Evolutionary conservation across 2,113 vertebrate species (phyloP).

Genomic region (Leptosomus discolor): DNA sequence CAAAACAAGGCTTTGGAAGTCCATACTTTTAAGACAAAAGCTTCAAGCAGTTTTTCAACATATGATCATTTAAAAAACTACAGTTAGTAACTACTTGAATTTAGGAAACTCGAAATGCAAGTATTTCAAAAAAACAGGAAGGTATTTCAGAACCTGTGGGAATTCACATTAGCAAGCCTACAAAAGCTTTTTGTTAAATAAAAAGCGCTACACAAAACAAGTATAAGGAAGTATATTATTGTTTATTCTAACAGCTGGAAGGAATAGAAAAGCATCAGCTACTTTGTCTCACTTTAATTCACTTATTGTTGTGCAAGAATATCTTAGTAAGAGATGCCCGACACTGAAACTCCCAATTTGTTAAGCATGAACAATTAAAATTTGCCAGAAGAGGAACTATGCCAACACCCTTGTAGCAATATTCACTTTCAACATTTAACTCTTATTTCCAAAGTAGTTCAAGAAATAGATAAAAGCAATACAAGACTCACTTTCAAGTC

Average conservation of each 20-base stretch:
- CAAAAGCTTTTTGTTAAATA: background rate
- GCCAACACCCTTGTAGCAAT: background rate
- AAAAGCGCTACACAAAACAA: background rate
- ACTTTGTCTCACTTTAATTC: slow-evolving; percentile 10
- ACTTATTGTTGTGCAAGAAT: slow-evolving; percentile 18
- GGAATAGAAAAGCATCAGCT: background rate
- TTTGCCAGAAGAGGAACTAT: background rate
- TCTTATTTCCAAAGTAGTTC: background rate
- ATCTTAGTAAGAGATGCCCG: background rate
- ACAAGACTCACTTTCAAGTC: background rate
- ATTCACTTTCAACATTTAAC: background rate
- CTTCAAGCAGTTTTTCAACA: background rate
- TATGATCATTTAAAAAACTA: background rate
- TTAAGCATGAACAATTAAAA: slow-evolving; percentile 9
- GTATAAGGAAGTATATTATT: background rate
- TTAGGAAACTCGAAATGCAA: background rate
- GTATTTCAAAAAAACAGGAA: background rate
- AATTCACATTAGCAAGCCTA: background rate
- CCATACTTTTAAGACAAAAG: background rate
- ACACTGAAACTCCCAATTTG: slow-evolving; percentile 8
- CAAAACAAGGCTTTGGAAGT: background rate
- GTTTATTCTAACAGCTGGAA: background rate
- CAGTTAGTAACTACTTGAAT: background rate
- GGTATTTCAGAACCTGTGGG: background rate
- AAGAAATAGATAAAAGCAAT: background rate